A percentile compares a stretch with the other conserved stretches of the same genome.
phyloP scores from a whole-genome alignment of 2,113 vertebrate genomes.

The Petromus typicus region DNA sequence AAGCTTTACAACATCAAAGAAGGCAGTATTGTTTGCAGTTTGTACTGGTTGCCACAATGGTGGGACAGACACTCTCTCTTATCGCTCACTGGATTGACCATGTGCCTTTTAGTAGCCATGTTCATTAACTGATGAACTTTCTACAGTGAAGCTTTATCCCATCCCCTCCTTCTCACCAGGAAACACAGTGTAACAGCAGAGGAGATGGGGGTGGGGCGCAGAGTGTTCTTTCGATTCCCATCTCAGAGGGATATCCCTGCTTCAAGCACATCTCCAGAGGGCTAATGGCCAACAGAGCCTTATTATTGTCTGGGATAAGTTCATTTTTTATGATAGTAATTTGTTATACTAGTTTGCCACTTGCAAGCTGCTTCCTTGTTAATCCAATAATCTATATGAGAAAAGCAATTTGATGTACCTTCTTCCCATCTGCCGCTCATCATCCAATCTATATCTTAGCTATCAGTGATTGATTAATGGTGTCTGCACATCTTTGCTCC shows the following conservation, averaged over 20 bases:
- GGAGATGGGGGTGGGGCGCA: slow-evolving; percentile 29
- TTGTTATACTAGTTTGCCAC: slow-evolving; percentile 89
- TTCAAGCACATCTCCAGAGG: slow-evolving; percentile 84
- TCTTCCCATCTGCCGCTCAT: slow-evolving; percentile 90
- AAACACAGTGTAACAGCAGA: background rate
- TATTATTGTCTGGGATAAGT: slow-evolving; percentile 86
- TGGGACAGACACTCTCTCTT: background rate
- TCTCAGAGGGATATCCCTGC: slow-evolving; percentile 81
- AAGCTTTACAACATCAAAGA: background rate
- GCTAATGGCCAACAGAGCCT: slow-evolving; percentile 84
- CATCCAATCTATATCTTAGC: slow-evolving; percentile 91
- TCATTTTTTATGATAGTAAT: slow-evolving; percentile 89
- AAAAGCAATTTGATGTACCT: slow-evolving; percentile 90
- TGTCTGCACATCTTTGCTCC: slow-evolving; percentile 83
- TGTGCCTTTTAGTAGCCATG: background rate
- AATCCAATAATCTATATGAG: slow-evolving; percentile 92
- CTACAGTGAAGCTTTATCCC: background rate
- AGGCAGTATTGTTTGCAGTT: background rate
- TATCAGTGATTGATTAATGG: slow-evolving; percentile 90
- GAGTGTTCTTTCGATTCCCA: slow-evolving; percentile 61
- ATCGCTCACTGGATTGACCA: background rate
- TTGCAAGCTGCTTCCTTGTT: slow-evolving; percentile 89
- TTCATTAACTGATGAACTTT: slow-evolving; percentile 63
- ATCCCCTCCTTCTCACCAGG: slow-evolving; percentile 50
- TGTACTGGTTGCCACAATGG: background rate